Conservation (phyloP, 2,888 invertebrate genomes). For the Brenthis daphne region DNA sequence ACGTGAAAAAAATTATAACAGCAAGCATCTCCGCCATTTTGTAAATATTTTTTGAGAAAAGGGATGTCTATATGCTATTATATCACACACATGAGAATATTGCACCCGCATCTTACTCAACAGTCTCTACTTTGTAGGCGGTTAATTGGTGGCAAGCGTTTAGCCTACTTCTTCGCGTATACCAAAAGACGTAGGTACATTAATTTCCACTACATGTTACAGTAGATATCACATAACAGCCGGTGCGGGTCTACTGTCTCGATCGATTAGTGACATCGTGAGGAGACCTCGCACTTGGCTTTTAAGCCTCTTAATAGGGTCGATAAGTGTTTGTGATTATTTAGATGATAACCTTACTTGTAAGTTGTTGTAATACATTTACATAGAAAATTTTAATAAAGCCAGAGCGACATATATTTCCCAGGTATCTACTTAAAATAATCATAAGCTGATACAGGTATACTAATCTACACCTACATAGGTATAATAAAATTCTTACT, state of each 20-base stretch:
- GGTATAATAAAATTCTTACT: too few species aligned
- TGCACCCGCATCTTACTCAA: conserved; percentile 31
- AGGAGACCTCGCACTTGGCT: conserved; percentile 58
- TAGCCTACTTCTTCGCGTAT: conserved; percentile 25
- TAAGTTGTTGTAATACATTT: too few species aligned
- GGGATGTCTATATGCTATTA: neutral
- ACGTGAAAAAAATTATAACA: neutral
- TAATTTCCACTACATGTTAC: conserved; percentile 33
- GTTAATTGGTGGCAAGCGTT: conserved; percentile 20
- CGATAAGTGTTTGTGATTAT: too few species aligned
- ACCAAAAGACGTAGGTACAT: conserved; percentile 30
- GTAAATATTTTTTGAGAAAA: neutral
- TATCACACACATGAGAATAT: neutral
- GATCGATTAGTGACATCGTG: conserved; percentile 68
- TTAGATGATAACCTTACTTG: too few species aligned
- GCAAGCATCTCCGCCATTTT: neutral
- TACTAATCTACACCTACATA: too few species aligned
- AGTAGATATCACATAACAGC: conserved; percentile 34
- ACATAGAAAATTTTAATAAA: too few species aligned
- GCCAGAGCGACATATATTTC: too few species aligned
- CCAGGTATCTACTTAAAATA: too few species aligned
- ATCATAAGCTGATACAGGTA: too few species aligned
- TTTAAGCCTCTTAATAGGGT: conserved; percentile 47
- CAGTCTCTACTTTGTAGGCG: conserved; percentile 21
- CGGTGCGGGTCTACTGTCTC: conserved; percentile 44